phyloP scores from a whole-genome alignment of 2,888 invertebrate genomes.

The Polydrusus tereticollis region DNA sequence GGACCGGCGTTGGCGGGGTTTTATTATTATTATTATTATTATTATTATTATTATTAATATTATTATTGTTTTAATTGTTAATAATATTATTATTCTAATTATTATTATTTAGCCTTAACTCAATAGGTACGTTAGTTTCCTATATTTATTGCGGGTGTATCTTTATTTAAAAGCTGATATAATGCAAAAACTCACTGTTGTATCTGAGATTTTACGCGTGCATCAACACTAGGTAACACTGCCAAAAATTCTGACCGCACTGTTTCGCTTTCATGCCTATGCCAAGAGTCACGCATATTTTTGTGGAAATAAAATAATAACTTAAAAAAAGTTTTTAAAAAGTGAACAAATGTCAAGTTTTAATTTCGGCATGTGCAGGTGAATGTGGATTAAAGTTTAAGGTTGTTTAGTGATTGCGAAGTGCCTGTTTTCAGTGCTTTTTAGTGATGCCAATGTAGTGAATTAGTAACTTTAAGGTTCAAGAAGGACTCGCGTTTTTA shows the following conservation, averaged over 20 bases:
- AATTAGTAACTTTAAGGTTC: neutral
- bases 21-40: too few relatives aligned
- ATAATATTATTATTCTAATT: too few relatives aligned
- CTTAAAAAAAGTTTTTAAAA: neutral
- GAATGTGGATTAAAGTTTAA: neutral
- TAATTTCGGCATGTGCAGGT: constrained; percentile 3
- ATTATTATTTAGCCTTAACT: too few relatives aligned
- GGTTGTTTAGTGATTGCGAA: neutral
- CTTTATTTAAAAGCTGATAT: too few relatives aligned
- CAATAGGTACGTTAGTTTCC: too few relatives aligned
- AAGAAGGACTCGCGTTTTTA: too few relatives aligned
- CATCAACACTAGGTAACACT: constrained; percentile 4
- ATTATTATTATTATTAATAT: too few relatives aligned
- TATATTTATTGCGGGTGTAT: too few relatives aligned
- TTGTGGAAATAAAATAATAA: neutral
- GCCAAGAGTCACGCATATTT: constrained; percentile 26
- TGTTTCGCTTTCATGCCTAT: constrained; percentile 18
- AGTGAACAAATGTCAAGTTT: constrained; percentile 14
- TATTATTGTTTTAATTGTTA: too few relatives aligned
- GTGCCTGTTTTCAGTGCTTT: neutral
- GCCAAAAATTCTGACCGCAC: constrained; percentile 20
- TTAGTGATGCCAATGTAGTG: neutral
- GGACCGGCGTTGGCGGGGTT: too few relatives aligned
- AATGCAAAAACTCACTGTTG: constrained; percentile 2
- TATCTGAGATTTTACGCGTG: constrained; percentile 16